Conservation (phyloP, 2,888 invertebrate genomes). For the Cerceris ruficornis region DNA sequence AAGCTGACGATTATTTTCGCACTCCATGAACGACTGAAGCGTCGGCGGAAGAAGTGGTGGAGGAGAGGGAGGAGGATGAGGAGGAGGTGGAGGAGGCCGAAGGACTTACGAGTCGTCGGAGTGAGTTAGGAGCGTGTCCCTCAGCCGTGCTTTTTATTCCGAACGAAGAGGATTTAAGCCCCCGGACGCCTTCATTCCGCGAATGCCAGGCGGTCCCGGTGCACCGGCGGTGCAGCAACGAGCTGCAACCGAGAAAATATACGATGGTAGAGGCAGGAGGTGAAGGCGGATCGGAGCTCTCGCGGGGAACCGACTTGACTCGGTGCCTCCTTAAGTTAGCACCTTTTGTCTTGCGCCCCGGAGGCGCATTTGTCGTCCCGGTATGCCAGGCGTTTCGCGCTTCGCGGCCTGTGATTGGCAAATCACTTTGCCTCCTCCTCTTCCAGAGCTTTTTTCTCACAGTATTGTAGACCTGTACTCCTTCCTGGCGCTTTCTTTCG, state of each 20-base stretch:
- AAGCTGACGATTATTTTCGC: constrained; percentile 76
- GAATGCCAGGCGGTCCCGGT: constrained; percentile 56
- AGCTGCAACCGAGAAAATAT: constrained; percentile 53
- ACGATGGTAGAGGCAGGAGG: constrained; percentile 37
- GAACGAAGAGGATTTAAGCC: constrained; percentile 40
- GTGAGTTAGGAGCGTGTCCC: constrained; percentile 45
- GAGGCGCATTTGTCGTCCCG: constrained; percentile 61
- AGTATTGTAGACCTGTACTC: too few relatives aligned
- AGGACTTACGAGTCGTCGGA: background rate
- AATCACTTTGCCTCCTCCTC: constrained; percentile 49
- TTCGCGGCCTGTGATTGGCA: constrained; percentile 60
- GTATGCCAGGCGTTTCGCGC: constrained; percentile 67
- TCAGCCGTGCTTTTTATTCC: constrained; percentile 36
- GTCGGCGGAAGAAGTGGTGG: background rate
- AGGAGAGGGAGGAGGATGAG: constrained; percentile 3
- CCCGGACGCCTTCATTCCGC: constrained; percentile 68
- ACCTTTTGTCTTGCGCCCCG: constrained; percentile 61
- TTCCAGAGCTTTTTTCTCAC: constrained; percentile 5
- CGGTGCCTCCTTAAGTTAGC: constrained; percentile 60
- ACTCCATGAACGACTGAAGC: constrained; percentile 41
- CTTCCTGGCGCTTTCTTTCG: too few relatives aligned
- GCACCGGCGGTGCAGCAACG: constrained; percentile 36
- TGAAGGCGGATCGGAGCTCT: constrained; percentile 16
- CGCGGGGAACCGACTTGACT: constrained; percentile 45
- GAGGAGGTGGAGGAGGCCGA: background rate